These are phyloP conservation scores for Sweltsa coloradensis DNA, from an alignment of 1,140 invertebrate genomes.

Conservation along the genomic window DNA sequence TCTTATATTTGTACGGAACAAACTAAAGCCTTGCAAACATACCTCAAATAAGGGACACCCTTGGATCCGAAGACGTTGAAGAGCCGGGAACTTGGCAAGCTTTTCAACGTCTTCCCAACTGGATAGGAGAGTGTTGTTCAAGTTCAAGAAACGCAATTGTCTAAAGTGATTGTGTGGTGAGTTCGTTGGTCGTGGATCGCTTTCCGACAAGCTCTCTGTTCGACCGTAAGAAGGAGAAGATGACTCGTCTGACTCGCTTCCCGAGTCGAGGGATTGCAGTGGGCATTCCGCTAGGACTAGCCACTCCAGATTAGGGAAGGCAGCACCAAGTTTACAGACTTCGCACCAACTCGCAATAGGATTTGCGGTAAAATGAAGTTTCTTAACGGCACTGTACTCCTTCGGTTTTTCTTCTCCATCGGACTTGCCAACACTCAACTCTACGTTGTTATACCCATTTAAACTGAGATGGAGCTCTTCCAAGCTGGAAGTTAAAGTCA, in stretches of 20 bases:
- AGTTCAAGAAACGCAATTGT: constrained; percentile 62
- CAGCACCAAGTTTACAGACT: constrained; percentile 65
- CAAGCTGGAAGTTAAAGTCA: constrained; percentile 40
- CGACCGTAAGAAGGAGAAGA: constrained; percentile 11
- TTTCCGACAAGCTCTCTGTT: constrained; percentile 11
- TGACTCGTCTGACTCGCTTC: constrained; percentile 1
- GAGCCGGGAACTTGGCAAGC: constrained; percentile 63
- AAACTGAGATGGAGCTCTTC: constrained; percentile 84
- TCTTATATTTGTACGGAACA: too few relatives aligned
- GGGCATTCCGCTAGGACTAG: constrained; percentile 79
- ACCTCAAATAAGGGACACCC: constrained; percentile 42
- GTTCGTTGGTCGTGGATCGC: constrained; percentile 24
- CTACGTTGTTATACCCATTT: constrained; percentile 68
- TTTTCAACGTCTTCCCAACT: constrained; percentile 81
- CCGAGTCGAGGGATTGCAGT: constrained; percentile 42
- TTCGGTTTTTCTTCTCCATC: constrained; percentile 14
- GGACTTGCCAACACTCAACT: too few relatives aligned
- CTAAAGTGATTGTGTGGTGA: constrained; percentile 46
- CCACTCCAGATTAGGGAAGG: constrained; percentile 73
- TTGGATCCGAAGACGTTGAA: constrained; percentile 72
- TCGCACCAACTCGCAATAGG: constrained; percentile 68
- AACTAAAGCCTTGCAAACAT: too few relatives aligned
- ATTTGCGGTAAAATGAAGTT: constrained; percentile 74
- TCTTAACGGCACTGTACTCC: constrained; percentile 40
- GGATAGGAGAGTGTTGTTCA: constrained; percentile 68